Evolutionary conservation across 92 coral and sea anemone genomes (phyloP).

Genomic region (Virgularia gustaviana): DNA sequence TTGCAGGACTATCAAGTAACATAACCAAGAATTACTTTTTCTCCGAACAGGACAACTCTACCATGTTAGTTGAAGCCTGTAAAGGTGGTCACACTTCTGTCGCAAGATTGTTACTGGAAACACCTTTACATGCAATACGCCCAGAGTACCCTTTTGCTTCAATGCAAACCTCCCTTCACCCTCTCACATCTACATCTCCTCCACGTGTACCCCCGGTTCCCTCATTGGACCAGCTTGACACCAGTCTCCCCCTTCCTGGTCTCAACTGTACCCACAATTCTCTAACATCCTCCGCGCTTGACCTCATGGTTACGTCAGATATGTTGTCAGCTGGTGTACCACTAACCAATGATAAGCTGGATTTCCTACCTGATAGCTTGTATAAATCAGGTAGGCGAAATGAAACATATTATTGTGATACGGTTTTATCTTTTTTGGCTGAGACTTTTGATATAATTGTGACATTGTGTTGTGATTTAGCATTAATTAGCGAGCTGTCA

Average conservation of each 20-base stretch:
- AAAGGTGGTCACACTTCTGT: constrained; percentile 99
- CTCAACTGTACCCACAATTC: constrained; percentile 28
- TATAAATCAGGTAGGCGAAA: constrained; percentile 23
- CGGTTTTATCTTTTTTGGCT: not conserved
- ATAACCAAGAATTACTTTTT: not conserved
- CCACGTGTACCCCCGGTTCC: constrained; percentile 99
- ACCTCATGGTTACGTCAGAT: constrained; percentile 25
- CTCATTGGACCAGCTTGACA: constrained; percentile 81
- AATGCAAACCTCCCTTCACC: constrained; percentile 69
- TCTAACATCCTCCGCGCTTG: not conserved
- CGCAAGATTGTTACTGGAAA: constrained; percentile 80
- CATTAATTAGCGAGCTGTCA: constrained; percentile 15
- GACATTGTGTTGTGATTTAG: not conserved
- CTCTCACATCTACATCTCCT: constrained; percentile 78
- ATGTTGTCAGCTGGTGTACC: constrained; percentile 24
- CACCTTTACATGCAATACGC: constrained; percentile 80
- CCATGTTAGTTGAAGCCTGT: constrained; percentile 93
- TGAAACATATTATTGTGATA: too few relatives aligned
- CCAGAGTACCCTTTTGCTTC: constrained; percentile 81
- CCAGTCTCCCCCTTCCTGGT: constrained; percentile 24
- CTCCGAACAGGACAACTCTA: constrained; percentile 74
- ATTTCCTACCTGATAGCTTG: constrained; percentile 13
- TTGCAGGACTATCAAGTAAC: too few relatives aligned
- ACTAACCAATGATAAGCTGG: constrained; percentile 22
- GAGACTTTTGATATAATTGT: not conserved